phyloP scores from a whole-genome alignment of 2,113 vertebrate species.

The Antennarius striatus region DNA sequence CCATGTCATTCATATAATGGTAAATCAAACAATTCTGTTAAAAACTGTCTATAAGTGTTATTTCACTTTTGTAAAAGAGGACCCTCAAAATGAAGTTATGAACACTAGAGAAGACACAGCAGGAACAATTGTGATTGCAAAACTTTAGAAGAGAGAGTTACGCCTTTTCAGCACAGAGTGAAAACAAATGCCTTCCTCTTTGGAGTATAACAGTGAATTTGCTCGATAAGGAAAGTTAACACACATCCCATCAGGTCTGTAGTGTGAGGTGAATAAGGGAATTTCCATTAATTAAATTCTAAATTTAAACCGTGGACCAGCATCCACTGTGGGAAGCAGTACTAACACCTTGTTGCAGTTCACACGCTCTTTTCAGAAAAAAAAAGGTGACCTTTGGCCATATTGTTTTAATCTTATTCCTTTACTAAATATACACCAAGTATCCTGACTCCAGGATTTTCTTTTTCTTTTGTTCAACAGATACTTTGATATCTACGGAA shows the following conservation, averaged over 20 bases:
- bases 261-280: not conserved
- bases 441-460: conserved; percentile 23
- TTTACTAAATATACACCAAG: conserved; percentile 5
- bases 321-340: not conserved
- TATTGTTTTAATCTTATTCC: conserved; percentile 16
- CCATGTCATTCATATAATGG: too few species aligned
- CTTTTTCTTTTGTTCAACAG: conserved; percentile 63
- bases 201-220: not conserved
- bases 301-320: conserved; percentile 1
- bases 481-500: conserved; percentile 61
- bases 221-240: not conserved
- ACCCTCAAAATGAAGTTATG: conserved; percentile 55
- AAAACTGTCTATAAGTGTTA: too few species aligned
- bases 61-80: conserved; percentile 36
- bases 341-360: not conserved
- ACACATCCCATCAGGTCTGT: not conserved
- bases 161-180: not conserved
- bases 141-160: conserved; percentile 40
- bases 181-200: not conserved
- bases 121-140: conserved; percentile 72
- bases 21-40: too few species aligned
- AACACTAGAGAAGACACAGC: conserved; percentile 55
- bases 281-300: conserved; percentile 1
- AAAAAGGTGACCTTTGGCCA: conserved; percentile 7
- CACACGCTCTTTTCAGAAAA: too few species aligned